Evolutionary conservation across 1,140 invertebrate genomes (phyloP).

Genomic region (Saxidomus purpurata): DNA sequence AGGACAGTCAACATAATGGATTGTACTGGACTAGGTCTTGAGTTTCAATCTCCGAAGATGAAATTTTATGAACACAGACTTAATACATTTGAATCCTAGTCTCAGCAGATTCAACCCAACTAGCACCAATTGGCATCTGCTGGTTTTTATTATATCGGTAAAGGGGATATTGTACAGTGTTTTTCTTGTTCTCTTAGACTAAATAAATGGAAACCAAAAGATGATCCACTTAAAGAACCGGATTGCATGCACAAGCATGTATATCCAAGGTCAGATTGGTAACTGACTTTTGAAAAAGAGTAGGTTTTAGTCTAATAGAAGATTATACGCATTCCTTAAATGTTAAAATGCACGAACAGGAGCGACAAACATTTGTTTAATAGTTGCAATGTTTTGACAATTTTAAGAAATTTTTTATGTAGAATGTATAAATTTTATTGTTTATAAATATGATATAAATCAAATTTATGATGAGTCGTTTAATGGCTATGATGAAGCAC

Average conservation of each 20-base stretch:
- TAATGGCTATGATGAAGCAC: too few species aligned
- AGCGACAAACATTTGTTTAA: background rate
- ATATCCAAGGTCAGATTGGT: too few species aligned
- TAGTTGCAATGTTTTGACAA: background rate
- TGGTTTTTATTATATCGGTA: constrained; percentile 56
- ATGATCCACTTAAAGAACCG: constrained; percentile 40
- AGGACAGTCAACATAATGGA: constrained; percentile 38
- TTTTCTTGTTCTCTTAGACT: too few species aligned
- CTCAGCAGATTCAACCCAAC: constrained; percentile 29
- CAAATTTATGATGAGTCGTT: too few species aligned
- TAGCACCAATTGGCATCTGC: constrained; percentile 37
- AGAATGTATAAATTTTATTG: constrained; percentile 18
- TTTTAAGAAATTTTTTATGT: background rate
- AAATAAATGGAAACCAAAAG: constrained; percentile 25
- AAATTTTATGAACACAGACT: constrained; percentile 49
- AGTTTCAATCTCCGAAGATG: constrained; percentile 33
- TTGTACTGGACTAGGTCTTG: constrained; percentile 15
- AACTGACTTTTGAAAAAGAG: too few species aligned
- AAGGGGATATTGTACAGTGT: constrained; percentile 46
- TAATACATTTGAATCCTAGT: constrained; percentile 48
- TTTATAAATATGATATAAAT: too few species aligned
- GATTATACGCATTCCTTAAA: too few species aligned
- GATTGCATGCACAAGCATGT: background rate
- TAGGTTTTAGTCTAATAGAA: too few species aligned
- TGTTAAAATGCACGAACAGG: too few species aligned